Evolutionary conservation across 2,888 invertebrate species (phyloP), one percentile per base, ranked within the genome.

Genomic region (Aphodius sticticus): DNA sequence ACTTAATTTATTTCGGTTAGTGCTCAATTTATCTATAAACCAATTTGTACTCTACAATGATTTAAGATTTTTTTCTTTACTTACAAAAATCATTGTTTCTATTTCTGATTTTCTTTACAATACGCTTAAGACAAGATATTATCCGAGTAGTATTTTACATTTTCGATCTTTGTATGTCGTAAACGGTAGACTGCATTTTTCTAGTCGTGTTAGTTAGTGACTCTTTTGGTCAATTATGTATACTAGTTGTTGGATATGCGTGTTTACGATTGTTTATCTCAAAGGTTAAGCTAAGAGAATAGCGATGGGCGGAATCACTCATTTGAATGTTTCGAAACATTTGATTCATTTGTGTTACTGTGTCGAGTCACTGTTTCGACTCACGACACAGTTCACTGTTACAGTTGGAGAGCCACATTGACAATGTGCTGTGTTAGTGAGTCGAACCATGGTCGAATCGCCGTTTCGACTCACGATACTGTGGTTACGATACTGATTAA

Each of bases 1-100:
- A 53, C 53, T 53, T 86, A 84, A 82, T 14, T 36, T 15, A 71
- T 71, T 71, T 76, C 85, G 84, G 82, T 14, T 36, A 37, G 12
- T 16, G 16, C 16, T 71, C 16, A 26, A 71, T 16, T 26, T 70
- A 70, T 70, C 70, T 70, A n/a, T 16, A 70, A 70, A 16, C 35
- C 35, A 26, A 71, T 14, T 16, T 12, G 14, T 71, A 71, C 35
- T 16, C 16, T 71, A 71, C 35, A 26, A 71, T 26, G 35, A 16
- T 71, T 16, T 71, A 26, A 6, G 16, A 26, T 26, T 12, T 15
- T 71, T 15, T 69, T n/a, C 15, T 71, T 71, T 71, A 15, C 12
- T 15, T 71, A 16, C 12, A 26, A 71, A 26, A n/a, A n/a, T n/a
- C n/a, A n/a, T n/a, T n/a, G n/a, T 14, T 14, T 3, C 15, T 16